Evolutionary conservation across 2,888 invertebrate species (phyloP).

Genomic region (Tyria jacobaeae): DNA sequence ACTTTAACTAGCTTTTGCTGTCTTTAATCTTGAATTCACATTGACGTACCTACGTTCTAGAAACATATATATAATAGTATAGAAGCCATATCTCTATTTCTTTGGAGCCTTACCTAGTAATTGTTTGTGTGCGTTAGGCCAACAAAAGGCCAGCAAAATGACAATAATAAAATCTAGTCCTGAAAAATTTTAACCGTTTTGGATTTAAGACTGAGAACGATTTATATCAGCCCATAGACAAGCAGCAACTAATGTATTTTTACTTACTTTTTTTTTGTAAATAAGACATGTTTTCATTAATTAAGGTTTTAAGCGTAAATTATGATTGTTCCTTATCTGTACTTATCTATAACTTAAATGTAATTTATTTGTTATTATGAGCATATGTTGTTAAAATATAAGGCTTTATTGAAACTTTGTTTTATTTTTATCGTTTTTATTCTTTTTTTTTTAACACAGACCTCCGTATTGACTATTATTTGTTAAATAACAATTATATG

Average conservation of each 20-base stretch:
- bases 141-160: conserved; percentile 39
- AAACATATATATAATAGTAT: too few species aligned
- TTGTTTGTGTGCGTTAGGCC: conserved; percentile 33
- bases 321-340: conserved; percentile 76
- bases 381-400: conserved; percentile 80
- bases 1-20: too few species aligned
- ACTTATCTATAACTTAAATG: conserved; percentile 70
- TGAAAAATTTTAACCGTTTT: conserved; percentile 45
- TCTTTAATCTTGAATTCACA: too few species aligned
- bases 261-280: conserved; percentile 31
- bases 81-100: neutral
- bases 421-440: conserved; percentile 51
- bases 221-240: conserved; percentile 42
- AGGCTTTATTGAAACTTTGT: conserved; percentile 63
- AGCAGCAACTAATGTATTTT: conserved; percentile 22
- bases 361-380: conserved; percentile 78
- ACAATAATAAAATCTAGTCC: conserved; percentile 50
- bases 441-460: too few species aligned
- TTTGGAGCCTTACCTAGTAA: neutral
- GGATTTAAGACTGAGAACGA: conserved; percentile 53
- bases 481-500: too few species aligned
- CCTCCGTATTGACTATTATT: too few species aligned
- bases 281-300: conserved; percentile 46
- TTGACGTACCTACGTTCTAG: too few species aligned
- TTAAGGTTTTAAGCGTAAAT: conserved; percentile 40